Conservation (phyloP, 2,888 invertebrate species). For the Leistus spinibarbis region DNA sequence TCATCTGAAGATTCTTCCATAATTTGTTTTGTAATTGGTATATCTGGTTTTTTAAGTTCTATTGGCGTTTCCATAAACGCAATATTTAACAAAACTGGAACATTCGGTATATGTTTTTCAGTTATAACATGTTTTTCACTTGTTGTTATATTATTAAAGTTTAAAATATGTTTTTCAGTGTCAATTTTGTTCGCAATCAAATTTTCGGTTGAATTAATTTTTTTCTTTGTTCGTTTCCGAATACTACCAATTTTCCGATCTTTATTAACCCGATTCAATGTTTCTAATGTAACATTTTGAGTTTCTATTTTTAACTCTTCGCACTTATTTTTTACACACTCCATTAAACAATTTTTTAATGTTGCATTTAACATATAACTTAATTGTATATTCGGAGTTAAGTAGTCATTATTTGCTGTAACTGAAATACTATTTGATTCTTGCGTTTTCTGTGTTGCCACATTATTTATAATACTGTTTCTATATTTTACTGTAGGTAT, state of each 20-base stretch:
- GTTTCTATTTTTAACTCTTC: slow-evolving; percentile 31
- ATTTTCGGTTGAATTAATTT: no score
- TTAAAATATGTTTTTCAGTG: background rate
- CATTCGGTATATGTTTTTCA: slow-evolving; percentile 23
- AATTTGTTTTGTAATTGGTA: background rate
- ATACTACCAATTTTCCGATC: slow-evolving; percentile 30
- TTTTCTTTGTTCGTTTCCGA: slow-evolving; percentile 12
- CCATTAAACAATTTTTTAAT: slow-evolving; percentile 34
- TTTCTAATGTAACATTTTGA: slow-evolving; percentile 17
- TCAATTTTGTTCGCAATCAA: background rate
- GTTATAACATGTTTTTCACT: background rate
- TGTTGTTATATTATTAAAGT: background rate
- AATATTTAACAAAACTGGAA: slow-evolving; percentile 18
- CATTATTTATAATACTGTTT: slow-evolving; percentile 10
- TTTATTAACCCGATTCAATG: background rate
- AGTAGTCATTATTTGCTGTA: slow-evolving; percentile 16
- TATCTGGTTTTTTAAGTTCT: background rate
- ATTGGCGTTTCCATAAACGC: slow-evolving; percentile 21
- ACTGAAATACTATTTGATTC: slow-evolving; percentile 16
- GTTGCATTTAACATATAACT: slow-evolving; percentile 32
- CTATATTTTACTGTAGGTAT: slow-evolving; percentile 25
- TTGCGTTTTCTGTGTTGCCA: slow-evolving; percentile 18
- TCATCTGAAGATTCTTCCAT: slow-evolving; percentile 28
- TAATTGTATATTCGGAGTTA: slow-evolving; percentile 27
- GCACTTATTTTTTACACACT: slow-evolving; percentile 35